These are phyloP conservation scores for Ornithorhynchus anatinus DNA, from an alignment of 2,113 vertebrate species.

Conservation along the genomic window DNA sequence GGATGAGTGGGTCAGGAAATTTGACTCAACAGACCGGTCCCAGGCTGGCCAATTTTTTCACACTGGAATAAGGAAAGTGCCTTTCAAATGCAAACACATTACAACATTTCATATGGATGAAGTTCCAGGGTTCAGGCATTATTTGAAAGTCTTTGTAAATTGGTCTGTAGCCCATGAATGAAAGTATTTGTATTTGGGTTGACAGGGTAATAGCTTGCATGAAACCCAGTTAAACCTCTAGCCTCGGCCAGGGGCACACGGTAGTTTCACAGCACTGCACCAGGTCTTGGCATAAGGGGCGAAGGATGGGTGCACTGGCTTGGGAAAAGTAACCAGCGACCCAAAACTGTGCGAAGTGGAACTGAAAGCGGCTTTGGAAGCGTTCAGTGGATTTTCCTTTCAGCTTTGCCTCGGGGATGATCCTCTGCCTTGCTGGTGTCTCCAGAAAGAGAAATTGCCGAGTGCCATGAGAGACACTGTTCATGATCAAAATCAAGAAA, in stretches of 20 bases:
- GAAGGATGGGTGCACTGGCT: no score
- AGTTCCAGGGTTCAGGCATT: background rate
- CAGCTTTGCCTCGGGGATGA: no score
- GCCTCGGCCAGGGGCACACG: background rate
- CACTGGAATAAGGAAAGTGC: background rate
- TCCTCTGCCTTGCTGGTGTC: no score
- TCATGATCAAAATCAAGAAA: background rate
- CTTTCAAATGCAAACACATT: background rate
- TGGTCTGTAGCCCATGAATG: background rate
- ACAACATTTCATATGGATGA: background rate
- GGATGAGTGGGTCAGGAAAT: constrained; percentile 18
- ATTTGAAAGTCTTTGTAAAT: background rate
- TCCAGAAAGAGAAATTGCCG: background rate
- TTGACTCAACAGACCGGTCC: background rate
- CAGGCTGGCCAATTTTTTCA: background rate
- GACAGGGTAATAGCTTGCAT: background rate
- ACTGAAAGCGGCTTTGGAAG: background rate
- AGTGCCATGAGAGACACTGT: background rate
- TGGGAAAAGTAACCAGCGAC: no score
- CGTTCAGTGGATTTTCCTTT: background rate
- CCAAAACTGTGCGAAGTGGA: background rate
- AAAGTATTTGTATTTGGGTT: background rate
- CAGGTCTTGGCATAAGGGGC: background rate
- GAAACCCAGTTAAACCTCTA: background rate
- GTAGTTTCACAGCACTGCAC: background rate